A percentile compares a stretch with the other conserved stretches of the same genome.
Conservation (phyloP, 1,140 invertebrate genomes). For the Atopsyche davidsoni region DNA sequence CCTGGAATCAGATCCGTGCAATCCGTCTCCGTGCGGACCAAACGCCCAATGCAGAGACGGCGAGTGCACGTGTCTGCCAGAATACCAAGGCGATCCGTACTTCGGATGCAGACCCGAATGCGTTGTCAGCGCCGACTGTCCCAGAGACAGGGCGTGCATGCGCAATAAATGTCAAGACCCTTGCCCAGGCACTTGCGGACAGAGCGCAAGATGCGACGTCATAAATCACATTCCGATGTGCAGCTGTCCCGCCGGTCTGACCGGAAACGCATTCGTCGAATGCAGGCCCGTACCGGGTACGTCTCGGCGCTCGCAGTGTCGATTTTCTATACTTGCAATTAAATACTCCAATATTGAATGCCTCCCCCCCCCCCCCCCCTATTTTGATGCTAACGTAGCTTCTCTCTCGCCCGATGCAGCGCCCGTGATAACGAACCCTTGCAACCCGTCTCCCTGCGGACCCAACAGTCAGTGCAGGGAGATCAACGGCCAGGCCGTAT, state of each 20-base stretch:
- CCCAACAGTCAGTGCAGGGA: conserved; percentile 58
- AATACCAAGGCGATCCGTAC: conserved; percentile 65
- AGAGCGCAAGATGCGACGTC: conserved; percentile 61
- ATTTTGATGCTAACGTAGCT: neutral
- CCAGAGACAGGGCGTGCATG: conserved; percentile 59
- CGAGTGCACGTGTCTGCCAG: conserved; percentile 56
- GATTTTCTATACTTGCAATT: neutral
- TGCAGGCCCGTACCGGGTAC: conserved; percentile 49
- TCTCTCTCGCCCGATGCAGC: conserved; percentile 18
- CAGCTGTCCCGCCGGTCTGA: conserved; percentile 54
- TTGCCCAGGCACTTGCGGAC: conserved; percentile 61
- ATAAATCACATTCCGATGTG: conserved; percentile 66
- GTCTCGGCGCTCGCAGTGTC: conserved; percentile 14
- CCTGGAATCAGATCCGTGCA: conserved; percentile 49
- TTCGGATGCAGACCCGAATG: conserved; percentile 64
- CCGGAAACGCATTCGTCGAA: conserved; percentile 57
- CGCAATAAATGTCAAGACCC: conserved; percentile 65
- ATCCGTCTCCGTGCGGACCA: conserved; percentile 63
- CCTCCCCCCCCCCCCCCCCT: neutral
- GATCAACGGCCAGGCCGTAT: conserved; percentile 50
- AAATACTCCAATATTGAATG: neutral
- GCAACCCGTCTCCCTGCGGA: conserved; percentile 57
- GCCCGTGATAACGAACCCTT: conserved; percentile 43
- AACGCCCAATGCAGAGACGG: conserved; percentile 56
- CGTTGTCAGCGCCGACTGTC: conserved; percentile 61